Evolutionary conservation across 1,140 invertebrate species (phyloP).

Genomic region (Vollenhovia emeryi): DNA sequence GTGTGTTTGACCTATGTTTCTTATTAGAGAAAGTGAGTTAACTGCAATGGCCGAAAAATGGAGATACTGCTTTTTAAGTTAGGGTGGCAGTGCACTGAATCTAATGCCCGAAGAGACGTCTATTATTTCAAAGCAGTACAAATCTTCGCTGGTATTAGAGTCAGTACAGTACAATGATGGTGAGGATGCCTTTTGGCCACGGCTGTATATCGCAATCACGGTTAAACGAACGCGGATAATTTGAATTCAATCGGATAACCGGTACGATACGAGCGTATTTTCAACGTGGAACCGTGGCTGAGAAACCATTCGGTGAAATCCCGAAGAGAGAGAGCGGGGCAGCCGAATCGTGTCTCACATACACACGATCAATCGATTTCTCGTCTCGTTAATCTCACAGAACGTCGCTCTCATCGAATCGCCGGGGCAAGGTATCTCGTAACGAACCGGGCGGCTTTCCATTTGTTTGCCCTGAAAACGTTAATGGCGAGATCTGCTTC

Average conservation of each 20-base stretch:
- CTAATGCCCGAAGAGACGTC: too few species aligned
- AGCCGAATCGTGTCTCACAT: constrained; percentile 24
- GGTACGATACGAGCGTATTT: background rate
- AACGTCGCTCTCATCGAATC: constrained; percentile 52
- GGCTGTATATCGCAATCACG: background rate
- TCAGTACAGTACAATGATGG: too few species aligned
- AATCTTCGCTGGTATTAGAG: too few species aligned
- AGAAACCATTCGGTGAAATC: background rate
- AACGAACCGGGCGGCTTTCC: constrained; percentile 60
- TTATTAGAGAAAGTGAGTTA: too few species aligned
- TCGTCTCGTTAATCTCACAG: constrained; percentile 52
- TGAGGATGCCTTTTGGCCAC: too few species aligned
- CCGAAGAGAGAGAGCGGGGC: background rate
- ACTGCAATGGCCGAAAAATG: too few species aligned
- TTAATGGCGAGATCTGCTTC: constrained; percentile 53
- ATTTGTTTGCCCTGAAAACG: constrained; percentile 67
- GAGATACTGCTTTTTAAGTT: too few species aligned
- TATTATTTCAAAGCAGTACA: too few species aligned
- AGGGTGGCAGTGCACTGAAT: too few species aligned
- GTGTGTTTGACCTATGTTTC: too few species aligned
- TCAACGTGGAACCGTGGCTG: background rate
- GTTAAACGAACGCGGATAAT: background rate
- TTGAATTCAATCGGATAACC: constrained; percentile 7
- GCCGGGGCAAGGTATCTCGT: constrained; percentile 45
- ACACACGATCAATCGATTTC: constrained; percentile 47